A percentile compares a stretch with the other conserved stretches of the same genome.
Evolutionary conservation across 2,797 vertebrate species (phyloP).

Genomic region (Rhinoraja longicauda): DNA sequence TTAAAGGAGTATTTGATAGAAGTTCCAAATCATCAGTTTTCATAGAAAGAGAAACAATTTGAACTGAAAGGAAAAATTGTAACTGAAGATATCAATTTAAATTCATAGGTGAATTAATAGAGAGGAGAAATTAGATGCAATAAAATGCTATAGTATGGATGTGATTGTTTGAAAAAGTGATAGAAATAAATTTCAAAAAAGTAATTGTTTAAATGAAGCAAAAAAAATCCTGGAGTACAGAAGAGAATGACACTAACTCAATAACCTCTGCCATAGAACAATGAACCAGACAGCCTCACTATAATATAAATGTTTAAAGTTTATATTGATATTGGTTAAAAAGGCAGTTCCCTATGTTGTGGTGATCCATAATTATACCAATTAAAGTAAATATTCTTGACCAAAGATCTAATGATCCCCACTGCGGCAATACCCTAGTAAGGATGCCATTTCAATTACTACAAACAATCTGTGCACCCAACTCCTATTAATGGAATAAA

Average conservation of each 20-base stretch:
- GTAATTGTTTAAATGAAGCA: background rate
- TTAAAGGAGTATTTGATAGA: background rate
- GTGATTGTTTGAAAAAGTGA: background rate
- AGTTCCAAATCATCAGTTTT: too few relatives aligned
- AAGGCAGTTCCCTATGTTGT: background rate
- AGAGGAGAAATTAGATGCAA: background rate
- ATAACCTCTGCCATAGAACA: background rate
- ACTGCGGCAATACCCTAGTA: background rate
- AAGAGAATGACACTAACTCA: background rate
- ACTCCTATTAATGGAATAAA: background rate
- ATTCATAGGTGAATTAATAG: too few relatives aligned
- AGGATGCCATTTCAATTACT: background rate
- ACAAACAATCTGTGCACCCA: background rate
- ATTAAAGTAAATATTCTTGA: background rate
- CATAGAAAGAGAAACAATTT: background rate
- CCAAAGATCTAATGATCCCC: background rate
- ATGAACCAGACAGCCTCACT: background rate
- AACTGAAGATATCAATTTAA: background rate
- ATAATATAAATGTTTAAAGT: background rate
- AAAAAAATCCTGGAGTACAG: background rate
- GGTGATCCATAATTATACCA: background rate
- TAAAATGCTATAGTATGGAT: background rate
- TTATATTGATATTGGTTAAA: background rate
- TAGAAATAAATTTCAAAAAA: background rate
- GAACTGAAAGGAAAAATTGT: background rate